phyloP scores from a whole-genome alignment of 2,113 vertebrate species.

The Fukomys damarensis region DNA sequence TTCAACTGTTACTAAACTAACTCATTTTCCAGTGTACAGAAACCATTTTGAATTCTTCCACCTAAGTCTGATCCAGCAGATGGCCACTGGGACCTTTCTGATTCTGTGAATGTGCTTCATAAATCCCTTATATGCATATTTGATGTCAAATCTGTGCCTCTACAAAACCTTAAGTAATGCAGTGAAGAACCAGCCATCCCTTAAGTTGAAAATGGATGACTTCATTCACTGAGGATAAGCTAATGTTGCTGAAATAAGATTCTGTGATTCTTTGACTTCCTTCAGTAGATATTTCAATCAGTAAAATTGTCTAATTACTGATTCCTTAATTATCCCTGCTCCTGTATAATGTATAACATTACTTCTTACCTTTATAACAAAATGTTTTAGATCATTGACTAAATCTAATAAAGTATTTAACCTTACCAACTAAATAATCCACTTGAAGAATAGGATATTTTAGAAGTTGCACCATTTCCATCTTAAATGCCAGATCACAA shows the following conservation, averaged over 20 bases:
- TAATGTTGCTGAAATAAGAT: not conserved
- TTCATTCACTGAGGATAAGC: not conserved
- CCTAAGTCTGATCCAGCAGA: not conserved
- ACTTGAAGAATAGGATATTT: not conserved
- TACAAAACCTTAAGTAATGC: not conserved
- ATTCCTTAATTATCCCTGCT: not conserved
- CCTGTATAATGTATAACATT: not conserved
- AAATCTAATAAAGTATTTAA: not conserved
- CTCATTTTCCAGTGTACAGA: not conserved
- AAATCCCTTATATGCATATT: not conserved
- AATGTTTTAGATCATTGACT: not conserved
- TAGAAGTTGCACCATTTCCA: not conserved
- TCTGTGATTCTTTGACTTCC: not conserved
- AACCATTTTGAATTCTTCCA: not conserved
- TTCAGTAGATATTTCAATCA: not conserved
- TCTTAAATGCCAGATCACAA: not conserved
- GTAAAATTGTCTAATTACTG: not conserved
- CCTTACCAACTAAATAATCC: not conserved
- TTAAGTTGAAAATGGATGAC: not conserved
- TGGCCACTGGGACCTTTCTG: not conserved
- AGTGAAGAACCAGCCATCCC: not conserved
- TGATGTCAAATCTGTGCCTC: not conserved
- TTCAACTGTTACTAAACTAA: not conserved
- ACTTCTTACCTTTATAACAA: not conserved
- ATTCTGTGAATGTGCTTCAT: not conserved